Base-by-base conservation (phyloP, 2,797 vertebrate species). In the Agapornis canus region DNA sequence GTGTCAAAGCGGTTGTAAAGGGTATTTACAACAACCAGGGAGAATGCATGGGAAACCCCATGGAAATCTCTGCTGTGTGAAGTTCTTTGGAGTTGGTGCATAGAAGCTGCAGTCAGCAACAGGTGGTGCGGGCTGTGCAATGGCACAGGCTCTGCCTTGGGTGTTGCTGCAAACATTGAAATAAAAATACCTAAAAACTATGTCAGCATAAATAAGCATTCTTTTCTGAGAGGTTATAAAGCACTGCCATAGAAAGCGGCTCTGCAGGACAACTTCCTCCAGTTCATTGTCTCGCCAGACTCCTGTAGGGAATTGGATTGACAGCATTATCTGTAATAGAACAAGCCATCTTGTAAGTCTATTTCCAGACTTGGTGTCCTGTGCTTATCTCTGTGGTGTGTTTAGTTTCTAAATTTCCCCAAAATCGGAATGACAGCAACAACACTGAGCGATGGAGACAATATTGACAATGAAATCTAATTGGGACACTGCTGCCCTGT, bases 301-400 rank as follows among this genome's bases (percentile, higher is more conserved):
- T 95, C 48, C 59, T 89, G 61, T 27, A 93, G 79, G 89, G 96
- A 92, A 94, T 86, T 77, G 84, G 80, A 85, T 96, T 93, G 92
- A 49, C 72, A 86, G 79, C 69, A 83, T 95, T 94, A 93, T 81
- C 94, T 89, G 72, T 86, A 75, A 81, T 26, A 68, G 84, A 91
- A 75, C 92, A 83, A 92, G 9, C 15, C 59, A 47, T 91, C 78
- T 92, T 91, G 60, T 1, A 56, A 59, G 69, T 81, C 91, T 94
- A 31, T 93, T 92, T 95, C 69, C 65, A 90, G 92, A 35, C 54
- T 23, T 61, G 0, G 4, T 65, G 54, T 20, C 47, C 61, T 9
- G 18, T 29, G 16, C 18, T 92, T 77, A 71, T 56, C 42, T 86
- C 39, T 32, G 26, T 61, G 27, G 16, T 60, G 26, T 59, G 39